Evolutionary conservation across 1,140 invertebrate genomes (phyloP), one percentile per base, ranked within the genome.

Genomic region (Heliconius congener): DNA sequence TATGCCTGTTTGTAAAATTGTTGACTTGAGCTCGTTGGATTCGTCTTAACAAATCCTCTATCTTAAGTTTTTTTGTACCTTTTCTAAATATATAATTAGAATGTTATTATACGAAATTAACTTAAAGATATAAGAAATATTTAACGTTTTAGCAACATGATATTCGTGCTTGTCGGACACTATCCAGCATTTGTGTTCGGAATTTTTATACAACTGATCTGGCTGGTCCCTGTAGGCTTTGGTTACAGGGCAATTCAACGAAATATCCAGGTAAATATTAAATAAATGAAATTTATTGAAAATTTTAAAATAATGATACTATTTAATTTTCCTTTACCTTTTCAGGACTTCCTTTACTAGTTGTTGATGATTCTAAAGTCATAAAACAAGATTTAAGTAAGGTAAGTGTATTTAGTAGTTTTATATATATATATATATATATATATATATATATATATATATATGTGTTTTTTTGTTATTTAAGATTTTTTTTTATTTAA

Each of bases 161-260:
- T 66, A 37, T 85, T 3, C 72, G 83, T 11, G 84, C 88, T 1
- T 94, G 92, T 79, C 87, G 88, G 8, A 74, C 71, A 18, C 71
- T 92, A 34, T 86, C 90, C 8, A 88, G 84, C 71, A 79, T 80
- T 37, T 94, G 92, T 81, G 88, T 93, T 1, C 86, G 77, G 37
- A 89, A 88, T 52, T 91, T 92, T 71, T 94, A 93, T 70, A 78
- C 82, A 0, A 75, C 81, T 11, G 87, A 93, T 1, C 37, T 74
- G 1, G 88, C 87, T 6, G 92, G 92, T 19, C 90, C 92, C 2
- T 93, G 92, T 73, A 76, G 91, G 60, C 82, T 94, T 34, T 94
- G 90, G 91, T 27, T 90, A 30, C 85, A 90, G 71, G 77, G 83
- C 16, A 90, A 90, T 73, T 39, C 86, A 19, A 52, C 52, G 11